A percentile compares a stretch with the other conserved stretches of the same genome.
phyloP scores from a whole-genome alignment of 1,140 invertebrate species.

The Cyclina sinensis region DNA sequence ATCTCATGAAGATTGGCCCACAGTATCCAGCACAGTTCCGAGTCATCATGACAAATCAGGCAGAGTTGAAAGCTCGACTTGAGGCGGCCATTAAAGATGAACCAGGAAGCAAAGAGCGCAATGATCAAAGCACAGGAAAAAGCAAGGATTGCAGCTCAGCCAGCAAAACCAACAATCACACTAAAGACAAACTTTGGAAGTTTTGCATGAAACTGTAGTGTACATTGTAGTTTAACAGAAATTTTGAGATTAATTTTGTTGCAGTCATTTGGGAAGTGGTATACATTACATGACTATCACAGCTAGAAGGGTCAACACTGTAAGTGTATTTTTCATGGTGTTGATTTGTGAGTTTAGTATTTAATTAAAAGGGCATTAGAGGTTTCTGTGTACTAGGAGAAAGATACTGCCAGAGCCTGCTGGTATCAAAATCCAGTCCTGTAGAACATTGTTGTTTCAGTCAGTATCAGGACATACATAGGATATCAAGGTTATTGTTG shows the following conservation, averaged over 20 bases:
- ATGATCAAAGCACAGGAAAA: conserved; percentile 85
- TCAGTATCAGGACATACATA: too few relatives aligned
- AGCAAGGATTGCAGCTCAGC: conserved; percentile 87
- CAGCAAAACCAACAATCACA: conserved; percentile 94
- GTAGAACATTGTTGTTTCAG: too few relatives aligned
- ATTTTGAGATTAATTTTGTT: neutral
- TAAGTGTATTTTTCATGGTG: too few relatives aligned
- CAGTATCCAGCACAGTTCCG: conserved; percentile 94
- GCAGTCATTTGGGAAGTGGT: too few relatives aligned
- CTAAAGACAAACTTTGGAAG: conserved; percentile 99
- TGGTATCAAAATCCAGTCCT: too few relatives aligned
- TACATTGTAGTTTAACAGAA: neutral
- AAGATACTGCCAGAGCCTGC: too few relatives aligned
- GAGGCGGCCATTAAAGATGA: conserved; percentile 93
- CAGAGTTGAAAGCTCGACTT: conserved; percentile 92
- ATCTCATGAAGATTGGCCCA: conserved; percentile 96
- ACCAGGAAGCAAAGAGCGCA: conserved; percentile 85
- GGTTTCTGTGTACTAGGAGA: too few relatives aligned
- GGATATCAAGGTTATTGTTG: too few relatives aligned
- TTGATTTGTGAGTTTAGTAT: too few relatives aligned
- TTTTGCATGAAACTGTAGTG: conserved; percentile 87
- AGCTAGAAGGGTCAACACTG: too few relatives aligned
- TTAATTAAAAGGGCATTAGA: too few relatives aligned
- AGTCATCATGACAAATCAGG: conserved; percentile 93
- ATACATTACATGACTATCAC: too few relatives aligned